Percentiles rank a stretch among this genome's conserved stretches.
Evolutionary conservation across 2,888 invertebrate genomes (phyloP).

Genomic region (Drosophila percnosoma): DNA sequence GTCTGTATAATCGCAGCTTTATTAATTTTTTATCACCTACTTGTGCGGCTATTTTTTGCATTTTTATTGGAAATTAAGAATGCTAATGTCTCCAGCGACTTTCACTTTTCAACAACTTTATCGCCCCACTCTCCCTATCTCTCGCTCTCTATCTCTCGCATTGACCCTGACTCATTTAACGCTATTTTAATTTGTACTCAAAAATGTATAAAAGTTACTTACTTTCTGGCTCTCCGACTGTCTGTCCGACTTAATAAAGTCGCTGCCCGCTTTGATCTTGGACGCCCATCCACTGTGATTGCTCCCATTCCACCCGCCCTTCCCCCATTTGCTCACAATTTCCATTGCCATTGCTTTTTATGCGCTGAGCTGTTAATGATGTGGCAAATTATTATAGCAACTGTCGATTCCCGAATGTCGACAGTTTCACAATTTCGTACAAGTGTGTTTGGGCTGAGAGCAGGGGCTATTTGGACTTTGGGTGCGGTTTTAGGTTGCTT

Average conservation of each 20-base stretch:
- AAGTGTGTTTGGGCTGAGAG: background rate
- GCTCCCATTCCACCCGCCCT: background rate
- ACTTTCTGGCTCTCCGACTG: slow-evolving; percentile 14
- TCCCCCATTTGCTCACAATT: background rate
- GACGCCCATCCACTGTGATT: slow-evolving; percentile 27
- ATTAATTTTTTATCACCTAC: slow-evolving; percentile 80
- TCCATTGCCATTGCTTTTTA: slow-evolving; percentile 62
- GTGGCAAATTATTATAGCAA: slow-evolving; percentile 80
- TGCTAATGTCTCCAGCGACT: slow-evolving; percentile 66
- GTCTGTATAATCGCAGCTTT: slow-evolving; percentile 77
- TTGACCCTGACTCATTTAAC: slow-evolving; percentile 47
- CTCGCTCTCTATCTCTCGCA: background rate
- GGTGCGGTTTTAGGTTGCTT: slow-evolving; percentile 23
- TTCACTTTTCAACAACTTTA: slow-evolving; percentile 49
- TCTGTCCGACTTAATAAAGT: slow-evolving; percentile 63
- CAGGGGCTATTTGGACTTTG: background rate
- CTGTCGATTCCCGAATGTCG: slow-evolving; percentile 65
- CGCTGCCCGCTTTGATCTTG: slow-evolving; percentile 67
- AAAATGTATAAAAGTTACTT: slow-evolving; percentile 64
- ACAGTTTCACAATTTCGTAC: slow-evolving; percentile 28
- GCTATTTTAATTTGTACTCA: slow-evolving; percentile 74
- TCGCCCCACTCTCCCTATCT: background rate
- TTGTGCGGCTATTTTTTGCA: slow-evolving; percentile 77
- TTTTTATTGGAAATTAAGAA: slow-evolving; percentile 81
- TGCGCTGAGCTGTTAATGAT: slow-evolving; percentile 78